Conservation (phyloP, 2,888 invertebrate species). For the Eilema sororculum region DNA sequence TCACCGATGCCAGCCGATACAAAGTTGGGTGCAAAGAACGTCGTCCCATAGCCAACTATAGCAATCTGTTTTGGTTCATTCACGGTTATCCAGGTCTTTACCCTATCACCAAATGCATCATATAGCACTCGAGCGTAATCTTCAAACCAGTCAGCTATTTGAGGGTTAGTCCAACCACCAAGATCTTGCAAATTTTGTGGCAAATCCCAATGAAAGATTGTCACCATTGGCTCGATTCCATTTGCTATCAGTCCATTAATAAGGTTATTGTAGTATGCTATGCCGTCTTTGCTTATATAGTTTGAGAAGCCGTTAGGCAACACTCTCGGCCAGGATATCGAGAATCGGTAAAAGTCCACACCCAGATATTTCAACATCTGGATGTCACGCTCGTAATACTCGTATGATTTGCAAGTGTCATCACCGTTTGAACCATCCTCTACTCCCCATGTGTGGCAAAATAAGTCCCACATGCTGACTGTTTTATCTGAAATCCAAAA, state of each 20-base stretch:
- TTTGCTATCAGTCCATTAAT: constrained; percentile 87
- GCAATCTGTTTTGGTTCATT: constrained; percentile 85
- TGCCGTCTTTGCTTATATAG: constrained; percentile 86
- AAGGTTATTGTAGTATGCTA: constrained; percentile 88
- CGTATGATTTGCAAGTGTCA: constrained; percentile 87
- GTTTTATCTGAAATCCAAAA: constrained; percentile 76
- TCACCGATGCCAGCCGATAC: constrained; percentile 80
- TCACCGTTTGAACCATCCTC: constrained; percentile 86
- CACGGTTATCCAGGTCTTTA: constrained; percentile 87
- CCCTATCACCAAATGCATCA: constrained; percentile 79
- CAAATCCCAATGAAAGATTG: constrained; percentile 87
- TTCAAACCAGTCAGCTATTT: constrained; percentile 80
- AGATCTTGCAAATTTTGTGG: constrained; percentile 84
- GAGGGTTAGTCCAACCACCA: constrained; percentile 86
- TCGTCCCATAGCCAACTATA: constrained; percentile 78
- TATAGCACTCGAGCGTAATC: constrained; percentile 81
- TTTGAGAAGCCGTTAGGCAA: constrained; percentile 86
- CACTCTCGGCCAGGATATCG: constrained; percentile 89
- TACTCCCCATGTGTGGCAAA: constrained; percentile 82
- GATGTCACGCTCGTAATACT: constrained; percentile 87
- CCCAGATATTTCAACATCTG: constrained; percentile 76
- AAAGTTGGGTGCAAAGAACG: constrained; percentile 71
- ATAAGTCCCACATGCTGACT: constrained; percentile 88
- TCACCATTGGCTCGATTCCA: constrained; percentile 88
- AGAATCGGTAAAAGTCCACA: constrained; percentile 86